Base-by-base conservation (phyloP, 2,113 vertebrate species). In the Clarias macrocephalus region DNA sequence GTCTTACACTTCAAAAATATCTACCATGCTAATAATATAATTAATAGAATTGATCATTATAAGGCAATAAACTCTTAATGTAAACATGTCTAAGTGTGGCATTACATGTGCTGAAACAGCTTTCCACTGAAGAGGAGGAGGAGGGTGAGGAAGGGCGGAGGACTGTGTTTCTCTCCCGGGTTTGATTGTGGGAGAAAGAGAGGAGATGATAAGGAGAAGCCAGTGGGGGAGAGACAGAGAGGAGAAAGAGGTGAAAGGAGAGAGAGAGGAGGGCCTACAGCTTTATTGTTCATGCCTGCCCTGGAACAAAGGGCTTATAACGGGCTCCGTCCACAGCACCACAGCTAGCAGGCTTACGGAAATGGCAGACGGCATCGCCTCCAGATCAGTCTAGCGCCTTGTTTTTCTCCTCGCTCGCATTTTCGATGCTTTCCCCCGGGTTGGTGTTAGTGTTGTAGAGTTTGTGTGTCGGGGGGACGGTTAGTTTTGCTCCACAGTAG, bases 241-340 rank as follows among this genome's bases (percentile, higher is more conserved):
- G 87, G 92, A 94, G 92, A 91, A 90, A 92, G 85, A 92, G 90
- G 90, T 91, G 91, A 90, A 92, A 80, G 79, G 83, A 89, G 87
- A 87, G 85, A 87, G 85, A 91, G 93, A 94, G 94, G 94, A 95
- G 94, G 94, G 95, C 94, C 94, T 93, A 93, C 90, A 94, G 94
- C 94, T 95, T 85, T 87, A 95, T 95, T 95, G 95, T 95, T 95
- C 95, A 95, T 95, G 94, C 95, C 94, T 93, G 93, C 94, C 94
- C 91, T 91, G 93, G 95, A 95, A 95, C 95, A 95, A 95, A 95
- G 95, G 94, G 94, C 94, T 95, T 92, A 93, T 95, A 86, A 81
- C 94, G 93, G 94, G 95, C 93, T 95, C 93, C 89, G 92, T 94
- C 92, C 93, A 92, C 93, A 94, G 91, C 93, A 92, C 93, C 92